Conservation (phyloP, 2,888 invertebrate species). For the Ennomos fuscantarius region DNA sequence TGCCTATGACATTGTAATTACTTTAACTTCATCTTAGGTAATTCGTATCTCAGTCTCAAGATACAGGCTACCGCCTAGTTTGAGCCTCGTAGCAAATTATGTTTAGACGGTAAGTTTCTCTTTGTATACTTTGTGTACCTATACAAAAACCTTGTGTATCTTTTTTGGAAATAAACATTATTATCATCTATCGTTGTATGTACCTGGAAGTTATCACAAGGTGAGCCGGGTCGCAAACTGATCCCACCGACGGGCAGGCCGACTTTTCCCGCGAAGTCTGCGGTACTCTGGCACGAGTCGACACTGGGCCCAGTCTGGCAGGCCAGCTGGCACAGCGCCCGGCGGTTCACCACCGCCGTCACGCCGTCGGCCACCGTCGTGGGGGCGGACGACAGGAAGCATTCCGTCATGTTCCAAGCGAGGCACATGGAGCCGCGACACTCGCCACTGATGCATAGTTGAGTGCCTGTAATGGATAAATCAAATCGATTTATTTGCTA, state of each 20-base stretch:
- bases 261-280: constrained; percentile 90
- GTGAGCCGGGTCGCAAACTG: constrained; percentile 96
- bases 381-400: constrained; percentile 94
- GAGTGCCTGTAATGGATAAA: constrained; percentile 76
- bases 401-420: constrained; percentile 97
- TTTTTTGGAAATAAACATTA: too few relatives aligned
- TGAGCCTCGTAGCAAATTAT: too few relatives aligned
- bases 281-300: constrained; percentile 92
- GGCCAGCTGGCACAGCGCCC: constrained; percentile 97
- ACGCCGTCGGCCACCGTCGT: constrained; percentile 81
- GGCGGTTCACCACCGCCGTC: constrained; percentile 89
- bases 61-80: too few relatives aligned
- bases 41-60: too few relatives aligned
- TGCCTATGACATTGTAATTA: too few relatives aligned
- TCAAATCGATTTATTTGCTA: not conserved
- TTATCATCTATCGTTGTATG: too few relatives aligned
- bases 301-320: constrained; percentile 94
- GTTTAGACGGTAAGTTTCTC: too few relatives aligned
- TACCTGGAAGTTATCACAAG: constrained; percentile 99
- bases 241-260: constrained; percentile 92
- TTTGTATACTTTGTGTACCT: too few relatives aligned
- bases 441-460: constrained; percentile 94
- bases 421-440: constrained; percentile 98
- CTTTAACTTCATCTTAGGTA: too few relatives aligned
- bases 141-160: too few relatives aligned